phyloP scores from a whole-genome alignment of 1,140 invertebrate genomes.

The Reticulitermes speratus region DNA sequence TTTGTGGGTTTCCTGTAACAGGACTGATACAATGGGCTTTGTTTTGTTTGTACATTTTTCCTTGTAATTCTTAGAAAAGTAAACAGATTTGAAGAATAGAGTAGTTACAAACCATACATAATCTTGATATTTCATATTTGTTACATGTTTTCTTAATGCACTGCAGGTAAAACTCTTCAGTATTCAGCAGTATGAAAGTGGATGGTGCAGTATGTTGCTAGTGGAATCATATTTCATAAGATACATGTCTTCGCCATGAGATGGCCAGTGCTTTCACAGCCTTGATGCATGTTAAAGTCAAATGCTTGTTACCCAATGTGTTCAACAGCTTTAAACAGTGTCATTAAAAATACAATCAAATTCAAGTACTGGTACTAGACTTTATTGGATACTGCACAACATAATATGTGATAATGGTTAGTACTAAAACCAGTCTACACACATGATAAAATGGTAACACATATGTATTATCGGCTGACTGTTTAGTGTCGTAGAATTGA shows the following conservation, averaged over 20 bases:
- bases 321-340: slow-evolving; percentile 8
- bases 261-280: background rate
- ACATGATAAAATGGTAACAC: background rate
- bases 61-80: slow-evolving; percentile 20
- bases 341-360: slow-evolving; percentile 15
- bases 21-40: background rate
- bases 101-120: background rate
- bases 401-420: background rate
- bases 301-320: slow-evolving; percentile 14
- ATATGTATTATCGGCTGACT: background rate
- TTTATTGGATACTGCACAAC: background rate
- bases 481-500: background rate
- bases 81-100: background rate
- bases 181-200: background rate
- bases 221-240: too few relatives aligned
- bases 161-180: background rate
- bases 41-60: background rate
- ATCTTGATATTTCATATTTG: background rate
- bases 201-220: too few relatives aligned
- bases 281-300: background rate
- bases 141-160: slow-evolving; percentile 17
- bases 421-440: background rate
- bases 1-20: slow-evolving; percentile 6
- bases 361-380: slow-evolving; percentile 19
- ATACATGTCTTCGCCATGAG: background rate